Evolutionary conservation across 1,140 invertebrate species (phyloP).

Genomic region (Latrodectus geometricus): DNA sequence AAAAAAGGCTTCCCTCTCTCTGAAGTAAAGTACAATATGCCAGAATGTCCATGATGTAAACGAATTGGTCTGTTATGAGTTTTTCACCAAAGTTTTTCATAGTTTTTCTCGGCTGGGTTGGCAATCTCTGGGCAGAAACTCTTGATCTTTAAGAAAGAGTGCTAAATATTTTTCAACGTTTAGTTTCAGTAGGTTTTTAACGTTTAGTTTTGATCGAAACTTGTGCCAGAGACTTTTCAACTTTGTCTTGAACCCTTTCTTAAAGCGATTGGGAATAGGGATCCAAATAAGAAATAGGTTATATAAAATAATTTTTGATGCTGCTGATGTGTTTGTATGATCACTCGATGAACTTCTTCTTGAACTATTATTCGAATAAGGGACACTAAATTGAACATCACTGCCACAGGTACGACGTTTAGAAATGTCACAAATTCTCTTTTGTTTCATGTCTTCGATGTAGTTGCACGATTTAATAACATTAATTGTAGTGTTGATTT

Average conservation of each 20-base stretch:
- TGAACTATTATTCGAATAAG: background rate
- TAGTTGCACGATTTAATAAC: background rate
- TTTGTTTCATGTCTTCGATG: background rate
- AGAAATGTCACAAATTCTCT: background rate
- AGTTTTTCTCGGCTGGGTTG: constrained; percentile 5
- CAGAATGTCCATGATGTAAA: constrained; percentile 5
- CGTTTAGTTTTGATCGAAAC: background rate
- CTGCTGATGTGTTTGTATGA: background rate
- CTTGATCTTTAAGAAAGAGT: background rate
- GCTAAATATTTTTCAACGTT: background rate
- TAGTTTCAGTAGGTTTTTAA: background rate
- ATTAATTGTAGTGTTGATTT: background rate
- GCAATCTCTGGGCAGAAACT: background rate
- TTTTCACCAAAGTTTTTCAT: background rate
- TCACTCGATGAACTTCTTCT: background rate
- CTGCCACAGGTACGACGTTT: background rate
- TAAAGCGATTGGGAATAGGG: background rate
- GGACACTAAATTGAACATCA: background rate
- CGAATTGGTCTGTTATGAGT: background rate
- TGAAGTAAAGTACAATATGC: constrained; percentile 4
- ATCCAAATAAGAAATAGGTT: background rate
- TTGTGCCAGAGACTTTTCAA: background rate
- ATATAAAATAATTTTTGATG: too few species aligned
- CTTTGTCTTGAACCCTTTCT: constrained; percentile 16
- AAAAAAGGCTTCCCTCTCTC: background rate